Percentiles rank a stretch among this genome's conserved stretches.
phyloP scores from a whole-genome alignment of 2,113 vertebrate species.

The Thinocorus orbignyianus region DNA sequence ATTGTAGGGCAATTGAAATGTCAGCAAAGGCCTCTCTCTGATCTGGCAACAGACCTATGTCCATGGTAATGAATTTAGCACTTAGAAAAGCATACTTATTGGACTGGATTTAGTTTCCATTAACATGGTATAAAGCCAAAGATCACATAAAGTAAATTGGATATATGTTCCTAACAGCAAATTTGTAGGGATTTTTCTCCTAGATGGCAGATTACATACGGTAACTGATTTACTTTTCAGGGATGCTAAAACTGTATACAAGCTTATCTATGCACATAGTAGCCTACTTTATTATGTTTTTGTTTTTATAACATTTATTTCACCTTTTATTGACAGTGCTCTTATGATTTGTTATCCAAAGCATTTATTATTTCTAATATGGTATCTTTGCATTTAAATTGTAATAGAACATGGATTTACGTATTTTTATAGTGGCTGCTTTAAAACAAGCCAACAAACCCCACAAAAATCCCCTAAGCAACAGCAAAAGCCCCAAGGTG shows the following conservation, averaged over 20 bases:
- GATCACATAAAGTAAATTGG: neutral
- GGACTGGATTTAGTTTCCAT: neutral
- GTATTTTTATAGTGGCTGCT: neutral
- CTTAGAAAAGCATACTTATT: neutral
- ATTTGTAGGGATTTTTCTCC: neutral
- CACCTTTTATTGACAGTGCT: neutral
- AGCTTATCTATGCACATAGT: neutral
- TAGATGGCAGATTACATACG: neutral
- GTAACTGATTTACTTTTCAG: neutral
- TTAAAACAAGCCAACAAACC: neutral
- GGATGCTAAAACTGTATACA: neutral
- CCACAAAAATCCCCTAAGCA: neutral
- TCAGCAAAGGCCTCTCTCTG: neutral
- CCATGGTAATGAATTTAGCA: neutral
- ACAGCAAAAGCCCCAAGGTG: neutral
- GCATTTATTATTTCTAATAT: neutral
- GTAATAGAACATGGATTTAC: neutral
- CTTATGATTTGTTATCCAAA: neutral
- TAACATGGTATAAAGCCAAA: neutral
- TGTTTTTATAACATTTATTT: neutral
- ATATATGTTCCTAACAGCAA: neutral
- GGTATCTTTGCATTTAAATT: neutral
- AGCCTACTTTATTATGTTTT: neutral
- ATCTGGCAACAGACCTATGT: neutral
- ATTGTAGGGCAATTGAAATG: neutral